Percentiles rank a stretch among this genome's conserved stretches.
These are phyloP conservation scores for Piscicola geometra DNA, from an alignment of 2,888 invertebrate genomes.

Conservation along the genomic window DNA sequence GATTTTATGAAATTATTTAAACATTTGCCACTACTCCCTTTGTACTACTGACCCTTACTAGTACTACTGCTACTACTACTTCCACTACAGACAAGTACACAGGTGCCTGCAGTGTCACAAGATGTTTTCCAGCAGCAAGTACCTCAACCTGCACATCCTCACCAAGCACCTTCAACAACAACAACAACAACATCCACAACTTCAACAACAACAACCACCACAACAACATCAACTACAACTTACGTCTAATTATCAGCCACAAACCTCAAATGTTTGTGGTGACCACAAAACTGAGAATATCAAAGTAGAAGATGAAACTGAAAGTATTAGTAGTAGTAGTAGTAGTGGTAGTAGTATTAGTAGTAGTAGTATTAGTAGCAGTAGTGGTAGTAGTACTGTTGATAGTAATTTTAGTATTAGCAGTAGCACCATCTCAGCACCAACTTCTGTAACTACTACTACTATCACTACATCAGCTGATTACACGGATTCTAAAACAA, in stretches of 20 bases:
- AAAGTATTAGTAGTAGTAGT: neutral
- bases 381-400: neutral
- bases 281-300: neutral
- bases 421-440: neutral
- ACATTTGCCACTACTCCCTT: too few species aligned
- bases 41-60: too few species aligned
- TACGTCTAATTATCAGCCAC: neutral
- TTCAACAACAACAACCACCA: neutral
- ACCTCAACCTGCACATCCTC: slow-evolving; percentile 31
- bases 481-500: neutral
- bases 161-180: slow-evolving; percentile 12
- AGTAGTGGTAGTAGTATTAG: neutral
- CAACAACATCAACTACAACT: neutral
- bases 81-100: slow-evolving; percentile 25
- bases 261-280: neutral
- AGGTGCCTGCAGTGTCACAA: slow-evolving; percentile 35
- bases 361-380: neutral
- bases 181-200: neutral
- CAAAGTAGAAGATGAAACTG: neutral
- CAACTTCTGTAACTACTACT: too few species aligned
- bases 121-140: slow-evolving; percentile 34
- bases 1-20: too few species aligned
- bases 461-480: neutral
- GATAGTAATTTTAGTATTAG: neutral
- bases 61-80: too few species aligned